Conservation (phyloP, 2,797 vertebrate species). For the Bradypodion ventrale region DNA sequence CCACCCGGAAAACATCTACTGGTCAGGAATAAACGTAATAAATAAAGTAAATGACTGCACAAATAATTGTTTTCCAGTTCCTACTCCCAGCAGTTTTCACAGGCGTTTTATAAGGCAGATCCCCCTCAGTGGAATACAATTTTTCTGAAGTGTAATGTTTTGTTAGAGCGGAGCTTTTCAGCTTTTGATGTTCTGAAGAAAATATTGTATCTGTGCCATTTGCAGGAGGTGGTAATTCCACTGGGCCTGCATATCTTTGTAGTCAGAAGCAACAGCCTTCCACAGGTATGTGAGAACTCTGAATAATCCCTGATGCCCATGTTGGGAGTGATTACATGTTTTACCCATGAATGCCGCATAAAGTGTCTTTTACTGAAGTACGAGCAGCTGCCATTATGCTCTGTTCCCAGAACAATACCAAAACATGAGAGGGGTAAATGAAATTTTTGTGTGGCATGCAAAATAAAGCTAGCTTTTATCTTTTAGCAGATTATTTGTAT, state of each 20-base stretch:
- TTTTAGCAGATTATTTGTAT: conserved; percentile 29
- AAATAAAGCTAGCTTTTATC: conserved; percentile 34
- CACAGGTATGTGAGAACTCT: neutral
- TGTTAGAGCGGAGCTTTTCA: neutral
- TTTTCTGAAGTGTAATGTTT: conserved; percentile 29
- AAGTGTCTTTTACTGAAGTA: neutral
- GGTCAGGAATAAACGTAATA: neutral
- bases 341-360: neutral
- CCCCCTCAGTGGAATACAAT: neutral
- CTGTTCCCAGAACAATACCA: conserved; percentile 10
- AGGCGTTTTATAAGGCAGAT: conserved; percentile 31
- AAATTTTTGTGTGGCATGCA: neutral
- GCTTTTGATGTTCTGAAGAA: conserved; percentile 10
- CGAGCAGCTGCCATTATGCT: conserved; percentile 11
- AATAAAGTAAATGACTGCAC: neutral
- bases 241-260: neutral
- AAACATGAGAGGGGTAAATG: conserved; percentile 33
- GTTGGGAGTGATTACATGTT: neutral
- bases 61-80: conserved; percentile 28
- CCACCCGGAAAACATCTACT: neutral
- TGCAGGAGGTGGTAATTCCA: neutral
- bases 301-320: neutral
- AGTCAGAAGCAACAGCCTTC: neutral
- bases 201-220: neutral
- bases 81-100: neutral